Evolutionary conservation across 2,888 invertebrate genomes (phyloP).

Genomic region (Agelastica alni): DNA sequence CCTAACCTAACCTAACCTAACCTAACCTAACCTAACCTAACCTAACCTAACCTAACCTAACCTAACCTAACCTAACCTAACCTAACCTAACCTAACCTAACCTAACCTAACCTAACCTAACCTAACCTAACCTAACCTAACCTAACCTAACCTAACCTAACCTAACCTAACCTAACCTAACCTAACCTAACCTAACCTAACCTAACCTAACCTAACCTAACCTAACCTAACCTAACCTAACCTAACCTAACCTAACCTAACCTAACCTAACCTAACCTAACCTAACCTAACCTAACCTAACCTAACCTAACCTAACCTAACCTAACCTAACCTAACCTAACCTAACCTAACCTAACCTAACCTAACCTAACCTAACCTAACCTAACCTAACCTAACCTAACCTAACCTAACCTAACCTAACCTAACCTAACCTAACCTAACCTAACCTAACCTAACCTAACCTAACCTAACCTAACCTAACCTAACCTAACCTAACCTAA

Average conservation of each 20-base stretch:
- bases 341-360: background rate
- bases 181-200: conserved; percentile 10
- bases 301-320: conserved; percentile 8
- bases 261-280: conserved; percentile 8
- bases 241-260: conserved; percentile 10
- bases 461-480: conserved; percentile 29
- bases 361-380: conserved; percentile 8
- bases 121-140: conserved; percentile 29
- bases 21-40: conserved; percentile 30
- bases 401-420: conserved; percentile 5
- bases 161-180: conserved; percentile 25
- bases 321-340: background rate
- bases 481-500: conserved; percentile 30
- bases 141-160: conserved; percentile 31
- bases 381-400: conserved; percentile 8
- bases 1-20: conserved; percentile 33
- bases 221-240: conserved; percentile 10
- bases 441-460: conserved; percentile 14
- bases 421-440: conserved; percentile 6
- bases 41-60: conserved; percentile 33
- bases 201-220: conserved; percentile 6
- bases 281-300: conserved; percentile 8
- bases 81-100: conserved; percentile 30
- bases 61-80: conserved; percentile 32
- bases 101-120: conserved; percentile 32